Evolutionary conservation across 2,888 invertebrate species (phyloP).

Genomic region (Platerodrilus igneus): DNA sequence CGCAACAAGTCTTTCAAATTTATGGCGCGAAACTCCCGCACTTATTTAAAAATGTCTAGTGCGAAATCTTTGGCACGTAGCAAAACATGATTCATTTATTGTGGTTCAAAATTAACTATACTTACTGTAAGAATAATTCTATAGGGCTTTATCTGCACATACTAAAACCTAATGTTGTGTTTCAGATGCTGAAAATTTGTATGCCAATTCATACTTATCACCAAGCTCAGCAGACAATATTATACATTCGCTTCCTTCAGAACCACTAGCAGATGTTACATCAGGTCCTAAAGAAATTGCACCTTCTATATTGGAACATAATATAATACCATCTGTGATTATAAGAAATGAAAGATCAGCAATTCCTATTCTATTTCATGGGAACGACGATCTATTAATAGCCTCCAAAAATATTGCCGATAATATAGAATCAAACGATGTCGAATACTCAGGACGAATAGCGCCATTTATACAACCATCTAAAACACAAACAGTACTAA

Average conservation of each 20-base stretch:
- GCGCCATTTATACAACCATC: conserved; percentile 54
- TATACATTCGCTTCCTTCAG: conserved; percentile 12
- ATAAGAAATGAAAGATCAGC: conserved; percentile 49
- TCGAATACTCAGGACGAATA: conserved; percentile 46
- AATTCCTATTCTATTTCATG: conserved; percentile 51
- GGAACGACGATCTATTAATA: conserved; percentile 50
- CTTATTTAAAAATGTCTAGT: too few relatives aligned
- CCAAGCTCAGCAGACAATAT: conserved; percentile 56
- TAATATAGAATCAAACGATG: conserved; percentile 47
- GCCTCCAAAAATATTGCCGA: conserved; percentile 56
- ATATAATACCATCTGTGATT: conserved; percentile 31
- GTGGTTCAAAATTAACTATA: too few relatives aligned
- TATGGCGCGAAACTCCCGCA: too few relatives aligned
- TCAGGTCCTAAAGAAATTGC: conserved; percentile 34
- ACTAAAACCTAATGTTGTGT: too few relatives aligned
- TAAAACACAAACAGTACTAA: conserved; percentile 43
- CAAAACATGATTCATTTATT: too few relatives aligned
- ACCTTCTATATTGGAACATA: conserved; percentile 23
- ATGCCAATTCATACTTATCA: conserved; percentile 64
- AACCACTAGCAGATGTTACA: conserved; percentile 29
- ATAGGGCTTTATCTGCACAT: too few relatives aligned
- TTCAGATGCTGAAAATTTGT: conserved; percentile 49
- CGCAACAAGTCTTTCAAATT: too few relatives aligned
- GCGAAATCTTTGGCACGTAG: too few relatives aligned
- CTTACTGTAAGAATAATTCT: too few relatives aligned